Conservation (phyloP, 1,140 invertebrate genomes). For the Wasmannia auropunctata region DNA sequence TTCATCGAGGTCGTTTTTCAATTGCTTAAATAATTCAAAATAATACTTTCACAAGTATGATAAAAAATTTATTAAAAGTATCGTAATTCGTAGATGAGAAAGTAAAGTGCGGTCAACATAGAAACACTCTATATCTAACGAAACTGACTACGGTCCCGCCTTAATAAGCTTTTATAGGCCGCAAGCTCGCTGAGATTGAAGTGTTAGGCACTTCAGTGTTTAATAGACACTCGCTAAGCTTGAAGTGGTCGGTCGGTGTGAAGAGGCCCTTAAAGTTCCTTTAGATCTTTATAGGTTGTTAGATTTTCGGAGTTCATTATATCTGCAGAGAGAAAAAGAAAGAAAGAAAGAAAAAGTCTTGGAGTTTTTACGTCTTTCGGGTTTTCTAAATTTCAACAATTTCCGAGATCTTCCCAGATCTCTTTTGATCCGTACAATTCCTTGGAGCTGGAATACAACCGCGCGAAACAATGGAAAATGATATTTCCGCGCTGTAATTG, state of each 20-base stretch:
- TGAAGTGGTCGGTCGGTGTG: background rate
- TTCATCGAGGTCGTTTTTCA: background rate
- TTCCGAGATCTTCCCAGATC: background rate
- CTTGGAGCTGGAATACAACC: background rate
- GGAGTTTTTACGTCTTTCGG: background rate
- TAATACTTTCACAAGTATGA: background rate
- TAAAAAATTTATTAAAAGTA: background rate
- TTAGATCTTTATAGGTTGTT: constrained; percentile 29
- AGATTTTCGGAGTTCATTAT: constrained; percentile 28
- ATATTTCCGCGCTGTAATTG: background rate
- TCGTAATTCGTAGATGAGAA: background rate
- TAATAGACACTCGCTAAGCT: constrained; percentile 29
- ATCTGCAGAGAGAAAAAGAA: background rate
- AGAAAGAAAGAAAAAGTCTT: background rate
- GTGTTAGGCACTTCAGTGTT: constrained; percentile 35
- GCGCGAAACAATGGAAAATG: background rate
- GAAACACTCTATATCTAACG: constrained; percentile 8
- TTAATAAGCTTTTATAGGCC: constrained; percentile 36
- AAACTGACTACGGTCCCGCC: background rate
- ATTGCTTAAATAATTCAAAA: background rate
- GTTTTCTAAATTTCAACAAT: background rate
- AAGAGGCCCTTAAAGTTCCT: constrained; percentile 12
- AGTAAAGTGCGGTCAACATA: background rate
- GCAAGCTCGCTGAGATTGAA: constrained; percentile 29
- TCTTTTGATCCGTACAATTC: background rate